Evolutionary conservation across 2,797 vertebrate genomes (phyloP).

Genomic region (Acrossocheilus wenchowensis): DNA sequence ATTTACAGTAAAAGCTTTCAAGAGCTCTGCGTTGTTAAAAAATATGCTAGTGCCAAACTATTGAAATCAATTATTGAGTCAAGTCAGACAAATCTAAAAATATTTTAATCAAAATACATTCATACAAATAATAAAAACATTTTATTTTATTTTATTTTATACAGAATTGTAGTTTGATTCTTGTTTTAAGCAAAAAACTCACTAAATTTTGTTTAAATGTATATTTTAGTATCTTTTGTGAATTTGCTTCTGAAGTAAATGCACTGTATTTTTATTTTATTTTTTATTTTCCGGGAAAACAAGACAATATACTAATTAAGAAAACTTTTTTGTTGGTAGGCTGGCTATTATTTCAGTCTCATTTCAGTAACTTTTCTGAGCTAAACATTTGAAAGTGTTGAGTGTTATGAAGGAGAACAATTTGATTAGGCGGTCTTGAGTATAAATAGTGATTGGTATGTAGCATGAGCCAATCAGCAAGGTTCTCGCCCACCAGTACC

Average conservation of each 20-base stretch:
- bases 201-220: background rate
- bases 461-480: constrained; percentile 15
- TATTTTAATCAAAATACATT: background rate
- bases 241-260: background rate
- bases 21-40: too few relatives aligned
- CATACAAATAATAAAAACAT: background rate
- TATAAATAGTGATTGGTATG: constrained; percentile 13
- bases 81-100: too few relatives aligned
- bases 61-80: too few relatives aligned
- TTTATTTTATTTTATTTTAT: too few relatives aligned
- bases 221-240: background rate
- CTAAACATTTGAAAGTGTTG: background rate
- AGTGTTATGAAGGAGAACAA: background rate
- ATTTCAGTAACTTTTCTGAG: constrained; percentile 8
- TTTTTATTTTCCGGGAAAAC: background rate
- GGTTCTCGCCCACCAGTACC: background rate
- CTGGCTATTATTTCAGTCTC: background rate
- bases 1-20: background rate
- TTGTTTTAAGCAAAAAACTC: background rate
- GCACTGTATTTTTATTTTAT: background rate
- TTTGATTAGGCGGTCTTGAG: background rate
- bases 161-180: background rate
- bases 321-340: background rate
- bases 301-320: background rate
- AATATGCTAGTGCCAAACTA: too few relatives aligned